These are phyloP conservation scores for Osedax frankpressi DNA, from an alignment of 2,888 invertebrate genomes.

Conservation along the genomic window DNA sequence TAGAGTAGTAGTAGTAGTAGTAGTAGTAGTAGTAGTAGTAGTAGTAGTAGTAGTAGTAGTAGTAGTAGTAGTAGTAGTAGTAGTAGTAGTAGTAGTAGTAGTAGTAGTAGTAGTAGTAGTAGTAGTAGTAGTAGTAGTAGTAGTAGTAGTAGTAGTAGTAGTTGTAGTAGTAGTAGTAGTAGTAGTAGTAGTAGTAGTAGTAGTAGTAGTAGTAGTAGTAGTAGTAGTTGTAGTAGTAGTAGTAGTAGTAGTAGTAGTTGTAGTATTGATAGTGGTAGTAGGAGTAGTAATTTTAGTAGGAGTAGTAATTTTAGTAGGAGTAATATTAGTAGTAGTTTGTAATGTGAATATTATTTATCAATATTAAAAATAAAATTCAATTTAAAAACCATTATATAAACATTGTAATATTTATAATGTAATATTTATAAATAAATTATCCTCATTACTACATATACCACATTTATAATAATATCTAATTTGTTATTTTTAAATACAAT, in stretches of 20 bases:
- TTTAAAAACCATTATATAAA: too few relatives aligned
- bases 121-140: not conserved
- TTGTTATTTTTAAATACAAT: too few relatives aligned
- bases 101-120: not conserved
- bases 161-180: not conserved
- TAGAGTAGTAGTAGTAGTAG: not conserved
- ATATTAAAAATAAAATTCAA: too few relatives aligned
- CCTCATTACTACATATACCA: too few relatives aligned
- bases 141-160: not conserved
- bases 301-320: too few relatives aligned
- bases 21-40: not conserved
- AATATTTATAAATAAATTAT: too few relatives aligned
- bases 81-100: not conserved
- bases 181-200: not conserved
- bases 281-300: too few relatives aligned
- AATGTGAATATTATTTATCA: too few relatives aligned
- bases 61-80: not conserved
- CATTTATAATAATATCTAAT: too few relatives aligned
- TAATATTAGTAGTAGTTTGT: too few relatives aligned
- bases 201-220: not conserved
- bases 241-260: not conserved
- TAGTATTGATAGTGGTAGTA: too few relatives aligned
- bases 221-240: not conserved
- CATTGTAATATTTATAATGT: too few relatives aligned
- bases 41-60: not conserved